phyloP scores from a whole-genome alignment of 2,797 vertebrate species.

The Chromis chromis region DNA sequence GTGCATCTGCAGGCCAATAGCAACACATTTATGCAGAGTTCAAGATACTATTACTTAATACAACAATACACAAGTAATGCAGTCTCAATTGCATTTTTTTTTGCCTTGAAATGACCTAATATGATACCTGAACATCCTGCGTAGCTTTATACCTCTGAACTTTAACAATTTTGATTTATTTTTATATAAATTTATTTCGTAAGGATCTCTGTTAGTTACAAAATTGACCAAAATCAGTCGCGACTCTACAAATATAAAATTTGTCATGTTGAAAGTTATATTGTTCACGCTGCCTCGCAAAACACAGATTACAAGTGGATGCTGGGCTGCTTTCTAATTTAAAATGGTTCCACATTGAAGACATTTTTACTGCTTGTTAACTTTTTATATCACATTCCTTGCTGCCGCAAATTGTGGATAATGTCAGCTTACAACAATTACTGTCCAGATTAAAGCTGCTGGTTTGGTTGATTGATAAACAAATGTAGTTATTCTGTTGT shows the following conservation, averaged over 20 bases:
- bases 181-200: neutral
- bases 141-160: neutral
- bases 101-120: neutral
- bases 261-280: conserved; percentile 17
- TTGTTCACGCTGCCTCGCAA: conserved; percentile 1
- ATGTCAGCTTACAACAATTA: conserved; percentile 12
- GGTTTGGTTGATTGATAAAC: no score
- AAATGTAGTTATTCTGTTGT: neutral
- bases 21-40: neutral
- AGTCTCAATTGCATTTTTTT: neutral
- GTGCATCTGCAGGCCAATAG: conserved; percentile 25
- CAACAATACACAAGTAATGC: neutral
- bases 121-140: neutral
- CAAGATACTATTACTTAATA: neutral
- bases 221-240: conserved; percentile 8
- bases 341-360: conserved; percentile 30
- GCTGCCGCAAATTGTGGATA: conserved; percentile 17
- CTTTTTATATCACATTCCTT: conserved; percentile 26
- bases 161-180: neutral
- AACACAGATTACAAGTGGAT: conserved; percentile 26
- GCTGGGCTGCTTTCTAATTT: conserved; percentile 30
- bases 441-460: conserved; percentile 17
- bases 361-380: conserved; percentile 36
- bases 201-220: conserved; percentile 6
- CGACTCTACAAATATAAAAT: conserved; percentile 12